Percentiles rank a stretch among this genome's conserved stretches.
These are phyloP conservation scores for Diabrotica virgifera DNA, from an alignment of 1,140 invertebrate genomes.

Conservation along the genomic window DNA sequence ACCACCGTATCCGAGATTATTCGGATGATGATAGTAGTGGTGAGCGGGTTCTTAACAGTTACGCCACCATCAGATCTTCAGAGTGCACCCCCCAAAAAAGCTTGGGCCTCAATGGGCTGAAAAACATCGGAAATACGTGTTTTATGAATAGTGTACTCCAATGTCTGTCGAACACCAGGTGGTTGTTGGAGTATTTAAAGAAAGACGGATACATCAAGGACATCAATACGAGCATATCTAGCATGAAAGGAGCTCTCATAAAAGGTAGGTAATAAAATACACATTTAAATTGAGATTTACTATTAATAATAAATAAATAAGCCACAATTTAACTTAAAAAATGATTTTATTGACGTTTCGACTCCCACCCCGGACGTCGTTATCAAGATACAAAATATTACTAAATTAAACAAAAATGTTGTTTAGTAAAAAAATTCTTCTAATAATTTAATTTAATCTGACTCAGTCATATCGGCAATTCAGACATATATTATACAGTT, in stretches of 20 bases:
- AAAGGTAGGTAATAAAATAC: conserved; percentile 51
- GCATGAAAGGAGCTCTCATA: conserved; percentile 80
- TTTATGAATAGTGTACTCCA: conserved; percentile 97
- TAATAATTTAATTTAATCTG: too few species aligned
- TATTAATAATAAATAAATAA: too few species aligned
- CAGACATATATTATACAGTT: too few species aligned
- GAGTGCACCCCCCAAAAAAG: conserved; percentile 9
- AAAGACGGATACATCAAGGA: conserved; percentile 63
- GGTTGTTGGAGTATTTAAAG: conserved; percentile 74
- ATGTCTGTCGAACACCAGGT: conserved; percentile 85
- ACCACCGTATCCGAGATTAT: conserved; percentile 11
- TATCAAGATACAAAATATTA: too few species aligned
- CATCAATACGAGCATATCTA: conserved; percentile 74
- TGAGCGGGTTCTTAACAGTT: conserved; percentile 1
- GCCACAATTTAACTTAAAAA: too few species aligned
- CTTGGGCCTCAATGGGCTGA: conserved; percentile 75
- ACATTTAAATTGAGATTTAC: not conserved
- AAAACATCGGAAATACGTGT: conserved; percentile 94
- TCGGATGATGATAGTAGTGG: conserved; percentile 18
- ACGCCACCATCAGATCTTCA: conserved; percentile 2
- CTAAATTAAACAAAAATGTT: too few species aligned
- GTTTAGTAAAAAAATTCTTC: too few species aligned
- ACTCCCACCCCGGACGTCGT: too few species aligned
- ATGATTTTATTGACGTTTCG: too few species aligned
- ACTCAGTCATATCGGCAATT: too few species aligned